phyloP scores from a whole-genome alignment of 53 echinoderm and acorn worm species.

The Echinarachnius parma region DNA sequence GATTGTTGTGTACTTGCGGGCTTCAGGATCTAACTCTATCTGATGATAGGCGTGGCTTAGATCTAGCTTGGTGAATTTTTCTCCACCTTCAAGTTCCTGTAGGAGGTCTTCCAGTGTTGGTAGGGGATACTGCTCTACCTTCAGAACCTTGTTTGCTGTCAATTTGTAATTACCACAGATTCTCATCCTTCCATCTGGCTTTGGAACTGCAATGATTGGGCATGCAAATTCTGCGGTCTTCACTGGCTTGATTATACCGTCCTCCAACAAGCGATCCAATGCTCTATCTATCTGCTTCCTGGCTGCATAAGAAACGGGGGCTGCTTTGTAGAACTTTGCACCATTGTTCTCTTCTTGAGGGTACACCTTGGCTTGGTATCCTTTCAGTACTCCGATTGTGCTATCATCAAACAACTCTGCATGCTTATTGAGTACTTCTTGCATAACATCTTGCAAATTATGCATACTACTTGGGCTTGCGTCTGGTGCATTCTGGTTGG shows the following conservation, averaged over 20 bases:
- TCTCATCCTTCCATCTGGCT: slow-evolving; percentile 50
- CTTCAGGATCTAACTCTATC: slow-evolving; percentile 51
- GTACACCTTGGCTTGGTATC: slow-evolving; percentile 55
- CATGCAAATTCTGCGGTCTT: slow-evolving; percentile 54
- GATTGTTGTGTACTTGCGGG: slow-evolving; percentile 50
- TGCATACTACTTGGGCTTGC: slow-evolving; percentile 4
- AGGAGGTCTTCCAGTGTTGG: slow-evolving; percentile 54
- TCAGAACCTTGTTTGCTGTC: slow-evolving; percentile 51
- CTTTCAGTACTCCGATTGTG: slow-evolving; percentile 12
- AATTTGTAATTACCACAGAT: slow-evolving; percentile 67
- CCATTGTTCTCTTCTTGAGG: slow-evolving; percentile 18
- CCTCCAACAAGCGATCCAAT: slow-evolving; percentile 42
- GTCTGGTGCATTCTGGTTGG: slow-evolving; percentile 2
- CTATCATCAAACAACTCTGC: slow-evolving; percentile 12
- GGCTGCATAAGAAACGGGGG: slow-evolving; percentile 50
- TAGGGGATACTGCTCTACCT: slow-evolving; percentile 54
- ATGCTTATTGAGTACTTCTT: slow-evolving; percentile 10
- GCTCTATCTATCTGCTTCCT: slow-evolving; percentile 43
- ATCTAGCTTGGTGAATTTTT: slow-evolving; percentile 52
- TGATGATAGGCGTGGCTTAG: slow-evolving; percentile 63
- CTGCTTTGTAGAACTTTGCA: slow-evolving; percentile 51
- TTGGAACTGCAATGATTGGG: slow-evolving; percentile 50
- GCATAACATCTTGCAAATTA: not conserved
- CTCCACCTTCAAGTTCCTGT: slow-evolving; percentile 58
- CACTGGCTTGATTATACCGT: slow-evolving; percentile 54